These are phyloP conservation scores for Daktulosphaira vitifoliae DNA, from an alignment of 1,140 invertebrate species.

Conservation along the genomic window DNA sequence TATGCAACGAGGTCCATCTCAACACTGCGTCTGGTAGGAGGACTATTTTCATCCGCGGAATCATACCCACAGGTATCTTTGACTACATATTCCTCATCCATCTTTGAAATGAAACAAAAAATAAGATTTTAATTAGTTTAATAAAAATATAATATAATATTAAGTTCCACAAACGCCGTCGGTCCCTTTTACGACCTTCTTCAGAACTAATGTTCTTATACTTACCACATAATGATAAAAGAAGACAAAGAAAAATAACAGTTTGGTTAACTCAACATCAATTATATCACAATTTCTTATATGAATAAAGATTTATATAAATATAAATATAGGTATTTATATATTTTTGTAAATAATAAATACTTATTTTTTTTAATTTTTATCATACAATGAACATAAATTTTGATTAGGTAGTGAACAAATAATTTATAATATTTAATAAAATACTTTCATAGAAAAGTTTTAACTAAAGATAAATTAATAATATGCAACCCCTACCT, in stretches of 20 bases:
- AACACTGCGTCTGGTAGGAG: conserved; percentile 22
- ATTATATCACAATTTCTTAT: too few relatives aligned
- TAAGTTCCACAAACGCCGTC: conserved; percentile 8
- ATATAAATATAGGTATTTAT: too few relatives aligned
- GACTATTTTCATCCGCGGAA: conserved; percentile 13
- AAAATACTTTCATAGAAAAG: too few relatives aligned
- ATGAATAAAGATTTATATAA: too few relatives aligned
- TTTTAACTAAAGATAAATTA: conserved; percentile 13
- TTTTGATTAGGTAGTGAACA: too few relatives aligned
- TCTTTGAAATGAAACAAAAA: conserved; percentile 31
- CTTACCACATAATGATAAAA: conserved; percentile 10
- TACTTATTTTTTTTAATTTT: too few relatives aligned
- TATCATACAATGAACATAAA: too few relatives aligned
- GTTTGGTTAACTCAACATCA: too few relatives aligned
- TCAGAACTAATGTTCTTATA: conserved; percentile 11
- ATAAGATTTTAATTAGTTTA: conserved; percentile 17
- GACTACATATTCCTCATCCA: conserved; percentile 21
- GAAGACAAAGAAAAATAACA: background rate
- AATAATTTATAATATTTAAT: too few relatives aligned
- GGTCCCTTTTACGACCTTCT: conserved; percentile 31
- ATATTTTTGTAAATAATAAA: too few relatives aligned
- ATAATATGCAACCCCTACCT: conserved; percentile 18
- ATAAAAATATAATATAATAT: background rate
- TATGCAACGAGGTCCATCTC: conserved; percentile 27
- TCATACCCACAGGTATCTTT: conserved; percentile 29